A percentile compares a stretch with the other conserved stretches of the same genome.
Conservation (phyloP, 1,140 invertebrate genomes). For the Laupala kohalensis region DNA sequence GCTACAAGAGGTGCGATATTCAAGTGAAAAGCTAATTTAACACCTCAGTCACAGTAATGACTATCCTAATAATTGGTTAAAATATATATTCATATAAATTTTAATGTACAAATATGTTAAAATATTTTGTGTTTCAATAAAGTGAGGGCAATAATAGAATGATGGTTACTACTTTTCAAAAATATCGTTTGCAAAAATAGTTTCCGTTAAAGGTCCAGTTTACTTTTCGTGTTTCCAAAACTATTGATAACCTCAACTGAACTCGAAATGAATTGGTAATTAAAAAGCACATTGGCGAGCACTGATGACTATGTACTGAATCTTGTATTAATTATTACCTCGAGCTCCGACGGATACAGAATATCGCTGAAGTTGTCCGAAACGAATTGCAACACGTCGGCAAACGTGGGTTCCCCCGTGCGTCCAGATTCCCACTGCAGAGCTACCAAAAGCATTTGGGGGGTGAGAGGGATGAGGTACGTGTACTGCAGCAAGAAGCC, state of each 20-base stretch:
- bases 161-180: neutral
- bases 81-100: too few species aligned
- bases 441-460: neutral
- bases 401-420: neutral
- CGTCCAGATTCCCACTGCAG: neutral
- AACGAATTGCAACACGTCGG: neutral
- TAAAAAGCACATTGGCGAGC: neutral
- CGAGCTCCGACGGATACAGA: neutral
- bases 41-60: too few species aligned
- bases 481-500: neutral
- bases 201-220: neutral
- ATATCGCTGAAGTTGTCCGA: neutral
- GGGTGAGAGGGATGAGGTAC: neutral
- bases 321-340: neutral
- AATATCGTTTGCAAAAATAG: neutral
- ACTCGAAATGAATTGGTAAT: neutral
- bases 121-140: too few species aligned
- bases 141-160: too few species aligned
- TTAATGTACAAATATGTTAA: too few species aligned
- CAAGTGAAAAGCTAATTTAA: too few species aligned
- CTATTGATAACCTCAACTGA: neutral
- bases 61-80: too few species aligned
- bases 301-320: neutral
- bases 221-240: neutral
- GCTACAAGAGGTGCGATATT: too few species aligned